Base-by-base conservation (phyloP, 2,113 vertebrate genomes). In the Lamprotornis superbus region DNA sequence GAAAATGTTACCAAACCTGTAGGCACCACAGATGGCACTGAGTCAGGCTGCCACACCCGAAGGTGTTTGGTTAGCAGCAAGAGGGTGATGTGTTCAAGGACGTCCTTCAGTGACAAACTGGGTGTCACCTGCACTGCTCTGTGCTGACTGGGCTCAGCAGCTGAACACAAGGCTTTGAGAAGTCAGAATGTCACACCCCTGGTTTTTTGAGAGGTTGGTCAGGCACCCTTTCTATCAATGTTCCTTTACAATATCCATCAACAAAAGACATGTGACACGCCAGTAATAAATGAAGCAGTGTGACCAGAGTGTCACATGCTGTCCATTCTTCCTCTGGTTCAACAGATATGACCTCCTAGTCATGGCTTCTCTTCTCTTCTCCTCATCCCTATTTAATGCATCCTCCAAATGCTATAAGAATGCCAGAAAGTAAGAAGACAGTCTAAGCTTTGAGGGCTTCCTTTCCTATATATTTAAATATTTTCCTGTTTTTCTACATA, bases 1-100 rank as follows among this genome's bases (percentile, higher is more conserved):
- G 93, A 95, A 91, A 97, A 96, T 81, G 92, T 56, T 74, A 93
- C 95, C 94, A 85, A 96, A 96, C 94, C 93, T 86, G 94, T 75
- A 92, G 84, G 46, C 59, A 61, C 27, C 0, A 1, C 68, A 87
- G 91, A 69, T 84, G 87, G 84, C 75, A 39, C 82, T 63, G 93
- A 93, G 75, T 90, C 87, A 94, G 1, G 70, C 39, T 50, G 57
- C 94, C 33, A 0, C 87, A 44, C 87, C 82, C 71, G 0, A 30
- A 63, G 50, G 37, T 77, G 59, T 85, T 85, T 59, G 50, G 46
- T 76, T 80, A 88, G 76, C 53, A 63, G 73, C 0, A 2, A 39
- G 57, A 75, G 70, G 25, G 39, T 46, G 47, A 67, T 60, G 57
- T 57, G 68, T 12, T 53, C 60, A 89, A 92, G 82, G 73, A 65